phyloP scores from a whole-genome alignment of 2,113 vertebrate species.

The Oreochromis niloticus region DNA sequence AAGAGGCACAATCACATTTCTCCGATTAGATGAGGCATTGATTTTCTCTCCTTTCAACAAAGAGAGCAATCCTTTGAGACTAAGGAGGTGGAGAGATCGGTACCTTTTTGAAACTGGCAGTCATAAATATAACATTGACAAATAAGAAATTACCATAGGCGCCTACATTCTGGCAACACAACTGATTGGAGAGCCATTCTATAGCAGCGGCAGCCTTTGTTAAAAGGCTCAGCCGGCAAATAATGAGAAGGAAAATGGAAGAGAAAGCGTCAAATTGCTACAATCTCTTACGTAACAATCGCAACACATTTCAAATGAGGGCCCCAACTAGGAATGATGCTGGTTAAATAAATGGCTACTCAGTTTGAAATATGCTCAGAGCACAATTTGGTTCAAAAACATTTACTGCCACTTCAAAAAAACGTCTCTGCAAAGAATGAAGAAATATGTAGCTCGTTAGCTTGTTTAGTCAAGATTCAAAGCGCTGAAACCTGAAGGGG shows the following conservation, averaged over 20 bases:
- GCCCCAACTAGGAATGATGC: not conserved
- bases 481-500: not conserved
- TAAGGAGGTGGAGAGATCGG: not conserved
- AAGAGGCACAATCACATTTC: constrained; percentile 42
- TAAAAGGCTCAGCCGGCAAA: constrained; percentile 23
- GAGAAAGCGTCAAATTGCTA: constrained; percentile 23
- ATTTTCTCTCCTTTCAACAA: constrained; percentile 51
- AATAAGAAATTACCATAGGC: constrained; percentile 38
- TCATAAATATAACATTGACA: constrained; percentile 26
- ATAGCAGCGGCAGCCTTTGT: constrained; percentile 16
- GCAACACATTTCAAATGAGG: constrained; percentile 15
- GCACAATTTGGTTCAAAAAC: not conserved
- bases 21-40: constrained; percentile 53
- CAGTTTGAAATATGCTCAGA: not conserved
- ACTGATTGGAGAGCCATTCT: constrained; percentile 13
- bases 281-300: constrained; percentile 25
- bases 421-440: not conserved
- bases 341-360: not conserved
- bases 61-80: constrained; percentile 4
- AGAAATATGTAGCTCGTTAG: not conserved
- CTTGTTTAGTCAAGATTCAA: not conserved
- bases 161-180: constrained; percentile 32
- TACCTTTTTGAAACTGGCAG: not conserved
- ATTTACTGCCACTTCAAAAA: not conserved
- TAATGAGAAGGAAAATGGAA: constrained; percentile 23